Base-by-base conservation (phyloP, 2,113 vertebrate species). In the Hypocryptadius cinnamomeus region DNA sequence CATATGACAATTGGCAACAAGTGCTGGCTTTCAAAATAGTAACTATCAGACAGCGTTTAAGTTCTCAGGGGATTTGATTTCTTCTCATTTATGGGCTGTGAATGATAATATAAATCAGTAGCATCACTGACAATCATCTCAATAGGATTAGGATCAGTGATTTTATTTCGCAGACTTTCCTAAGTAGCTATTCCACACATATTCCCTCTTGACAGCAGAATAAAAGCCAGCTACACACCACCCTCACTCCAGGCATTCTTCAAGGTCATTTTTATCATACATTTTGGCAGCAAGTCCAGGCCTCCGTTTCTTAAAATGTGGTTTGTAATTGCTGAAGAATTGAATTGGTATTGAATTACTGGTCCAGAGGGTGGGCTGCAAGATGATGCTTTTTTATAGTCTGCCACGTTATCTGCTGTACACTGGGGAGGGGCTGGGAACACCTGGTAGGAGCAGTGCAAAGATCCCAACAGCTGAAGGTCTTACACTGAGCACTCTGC, bases 21-120 rank as follows among this genome's bases (percentile, higher is more conserved):
- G 56, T 84, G 82, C 60, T 90, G 47, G 39, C 51, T 85, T 90
- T 91, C 80, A 95, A 93, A 94, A 94, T 88, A 92, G 87, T 56
- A 84, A 83, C 90, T 59, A 51, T 80, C 45, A 47, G n/a, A 56
- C 60, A 48, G 35, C 6, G 0, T 68, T 64, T 25, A 72, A 73
- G 54, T 78, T 77, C 64, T 71, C 18, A 6, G 44, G 22, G 35
- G 35, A 59, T 82, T 87, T 47, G 57, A 37, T 74, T 90, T 86
- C 20, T 81, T 92, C 89, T 87, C 22, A 47, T 65, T 81, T 79
- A 60, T 28, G 31, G 33, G 28, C 54, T 56, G 24, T 88, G 60
- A 74, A 71, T 35, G 42, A 13, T 60, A 81, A 65, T 44, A 63
- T 21, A 56, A 78, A 85, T 56, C 6, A 86, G 51, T 13, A 80